A percentile compares a stretch with the other conserved stretches of the same genome.
These are phyloP conservation scores for Punctoribates punctum DNA, from an alignment of 2,888 invertebrate species.

Conservation along the genomic window DNA sequence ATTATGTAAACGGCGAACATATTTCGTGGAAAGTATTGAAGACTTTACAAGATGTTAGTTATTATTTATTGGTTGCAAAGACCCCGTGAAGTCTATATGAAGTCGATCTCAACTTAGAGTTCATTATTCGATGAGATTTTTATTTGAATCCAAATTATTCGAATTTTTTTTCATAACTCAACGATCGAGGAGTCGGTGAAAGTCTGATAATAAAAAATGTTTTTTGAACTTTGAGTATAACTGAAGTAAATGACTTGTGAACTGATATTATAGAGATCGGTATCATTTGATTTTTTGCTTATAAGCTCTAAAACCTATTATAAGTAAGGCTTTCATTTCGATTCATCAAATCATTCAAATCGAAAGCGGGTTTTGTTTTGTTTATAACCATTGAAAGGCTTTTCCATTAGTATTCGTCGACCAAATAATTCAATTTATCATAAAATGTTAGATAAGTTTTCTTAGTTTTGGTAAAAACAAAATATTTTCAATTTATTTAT, in stretches of 20 bases:
- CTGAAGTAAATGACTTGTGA: slow-evolving; percentile 16
- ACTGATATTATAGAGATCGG: slow-evolving; percentile 20
- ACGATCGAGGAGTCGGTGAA: background rate
- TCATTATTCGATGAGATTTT: background rate
- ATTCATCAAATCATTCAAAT: too few species aligned
- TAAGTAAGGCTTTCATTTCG: too few species aligned
- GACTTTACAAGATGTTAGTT: background rate
- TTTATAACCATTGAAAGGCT: too few species aligned
- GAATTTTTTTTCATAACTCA: slow-evolving; percentile 15
- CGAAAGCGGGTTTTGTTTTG: too few species aligned
- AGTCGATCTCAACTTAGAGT: background rate
- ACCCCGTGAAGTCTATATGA: slow-evolving; percentile 1
- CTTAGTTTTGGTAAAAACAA: background rate
- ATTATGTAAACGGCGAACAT: background rate
- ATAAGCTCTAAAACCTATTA: too few species aligned
- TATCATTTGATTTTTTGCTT: slow-evolving; percentile 10
- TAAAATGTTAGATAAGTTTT: background rate
- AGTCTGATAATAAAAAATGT: background rate
- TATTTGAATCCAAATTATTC: background rate
- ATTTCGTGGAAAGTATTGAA: background rate
- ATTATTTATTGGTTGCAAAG: slow-evolving; percentile 9
- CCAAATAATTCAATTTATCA: background rate
- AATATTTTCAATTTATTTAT: slow-evolving; percentile 7
- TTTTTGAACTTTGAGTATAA: background rate
- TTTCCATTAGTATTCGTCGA: background rate